These are phyloP conservation scores for Bovichtus diacanthus DNA, from an alignment of 2,797 vertebrate species.

Conservation along the genomic window DNA sequence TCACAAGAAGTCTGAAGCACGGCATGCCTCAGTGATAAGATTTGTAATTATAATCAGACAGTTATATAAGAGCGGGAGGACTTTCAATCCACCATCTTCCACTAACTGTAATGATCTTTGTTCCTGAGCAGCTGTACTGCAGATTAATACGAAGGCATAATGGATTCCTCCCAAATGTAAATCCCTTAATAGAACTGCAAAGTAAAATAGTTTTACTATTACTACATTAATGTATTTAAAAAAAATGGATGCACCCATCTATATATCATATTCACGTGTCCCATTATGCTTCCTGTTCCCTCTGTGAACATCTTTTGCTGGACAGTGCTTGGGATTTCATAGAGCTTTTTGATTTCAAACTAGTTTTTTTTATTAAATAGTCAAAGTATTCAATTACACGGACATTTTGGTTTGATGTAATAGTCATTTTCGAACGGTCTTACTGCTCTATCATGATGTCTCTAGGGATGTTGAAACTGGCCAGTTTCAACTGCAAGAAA, in stretches of 20 bases:
- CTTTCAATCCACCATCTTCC: not conserved
- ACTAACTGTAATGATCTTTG: not conserved
- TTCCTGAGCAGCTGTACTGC: not conserved
- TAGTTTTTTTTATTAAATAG: not conserved
- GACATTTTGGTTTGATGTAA: not conserved
- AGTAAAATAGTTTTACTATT: not conserved
- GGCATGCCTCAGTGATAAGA: not conserved
- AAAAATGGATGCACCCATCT: not conserved
- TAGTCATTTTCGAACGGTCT: not conserved
- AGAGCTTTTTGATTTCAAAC: not conserved
- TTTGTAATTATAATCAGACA: not conserved
- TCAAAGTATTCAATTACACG: not conserved
- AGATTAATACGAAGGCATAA: not conserved
- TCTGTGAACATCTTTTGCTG: not conserved
- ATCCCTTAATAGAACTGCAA: not conserved
- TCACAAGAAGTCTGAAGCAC: constrained; percentile 9
- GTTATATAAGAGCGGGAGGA: not conserved
- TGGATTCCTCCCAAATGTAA: not conserved
- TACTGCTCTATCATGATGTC: not conserved
- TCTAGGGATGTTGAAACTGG: not conserved
- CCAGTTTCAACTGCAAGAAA: not conserved
- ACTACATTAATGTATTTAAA: not conserved
- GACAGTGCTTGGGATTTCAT: not conserved
- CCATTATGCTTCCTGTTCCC: not conserved
- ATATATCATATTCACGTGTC: not conserved